Base-by-base conservation (phyloP, 2,888 invertebrate genomes). In the Epinotia brunnichana region DNA sequence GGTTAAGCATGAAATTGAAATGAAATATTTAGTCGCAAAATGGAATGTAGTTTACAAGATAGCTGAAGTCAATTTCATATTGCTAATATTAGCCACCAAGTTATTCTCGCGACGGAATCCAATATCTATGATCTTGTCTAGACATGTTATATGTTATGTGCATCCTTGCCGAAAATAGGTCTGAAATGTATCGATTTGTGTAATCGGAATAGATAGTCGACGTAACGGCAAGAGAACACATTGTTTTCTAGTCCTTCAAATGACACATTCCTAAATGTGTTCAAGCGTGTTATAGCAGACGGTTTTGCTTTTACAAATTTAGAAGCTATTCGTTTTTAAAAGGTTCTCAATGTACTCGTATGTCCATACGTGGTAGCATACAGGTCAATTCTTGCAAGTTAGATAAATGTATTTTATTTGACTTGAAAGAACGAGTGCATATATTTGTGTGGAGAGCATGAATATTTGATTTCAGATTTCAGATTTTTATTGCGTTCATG, bases 101-200 rank as follows among this genome's bases (percentile, higher is more conserved):
- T n/a, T 11, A 53, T 21, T 13, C 44, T 64, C 35, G n/a, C 10
- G 44, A n/a, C 51, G 17, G 29, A 29, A 51, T 51, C 19, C 19
- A 21, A 64, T 51, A 53, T 7, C 15, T 53, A 63, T n/a, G 63
- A 29, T 51, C 9, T 15, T 15, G 64, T 64, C 66, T 56, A 66
- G 66, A 66, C 54, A 54, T 66, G n/a, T 41, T 66, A n/a, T n/a
- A n/a, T n/a, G n/a, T n/a, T n/a, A n/a, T n/a, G 66, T 53, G 66
- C 66, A 66, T 21, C 41, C 21, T 56, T 10, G 19, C 57, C 15
- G 44, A 68, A 59, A 59, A 68, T 59, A 59, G 59, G 15, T 59
- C 51, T 59, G 48, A 68, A 59, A 17, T n/a, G n/a, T 66, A 66
- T 66, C 53, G 54, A 56, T 66, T 66, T 66, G 21, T 3, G 66